These are phyloP conservation scores for Pterophyllum scalare DNA, from an alignment of 2,113 vertebrate genomes.

Conservation along the genomic window DNA sequence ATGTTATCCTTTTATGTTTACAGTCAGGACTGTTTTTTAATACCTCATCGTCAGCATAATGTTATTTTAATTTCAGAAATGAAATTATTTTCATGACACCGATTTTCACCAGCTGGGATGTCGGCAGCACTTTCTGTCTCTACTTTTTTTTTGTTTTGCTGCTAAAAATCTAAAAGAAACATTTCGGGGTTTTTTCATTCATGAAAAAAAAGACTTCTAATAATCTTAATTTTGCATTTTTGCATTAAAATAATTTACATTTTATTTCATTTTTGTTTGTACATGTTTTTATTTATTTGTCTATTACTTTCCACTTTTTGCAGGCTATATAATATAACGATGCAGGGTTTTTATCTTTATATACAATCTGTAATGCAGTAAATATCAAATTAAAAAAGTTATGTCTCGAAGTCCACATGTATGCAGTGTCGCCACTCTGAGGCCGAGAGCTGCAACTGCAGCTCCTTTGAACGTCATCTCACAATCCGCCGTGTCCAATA, in stretches of 20 bases:
- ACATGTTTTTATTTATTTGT: neutral
- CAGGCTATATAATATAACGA: neutral
- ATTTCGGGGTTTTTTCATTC: too few relatives aligned
- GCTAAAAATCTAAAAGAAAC: neutral
- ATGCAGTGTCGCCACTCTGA: slow-evolving; percentile 52
- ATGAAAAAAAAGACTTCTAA: too few relatives aligned
- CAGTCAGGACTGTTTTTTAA: neutral
- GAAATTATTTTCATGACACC: neutral
- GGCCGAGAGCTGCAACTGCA: neutral
- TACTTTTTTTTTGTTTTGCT: too few relatives aligned
- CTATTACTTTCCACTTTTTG: neutral
- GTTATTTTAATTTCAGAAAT: neutral
- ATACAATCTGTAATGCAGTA: neutral
- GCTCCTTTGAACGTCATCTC: neutral
- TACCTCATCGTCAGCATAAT: neutral
- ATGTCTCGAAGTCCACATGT: neutral
- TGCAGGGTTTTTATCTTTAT: neutral
- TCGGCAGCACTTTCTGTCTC: neutral
- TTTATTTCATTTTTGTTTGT: neutral
- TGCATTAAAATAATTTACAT: neutral
- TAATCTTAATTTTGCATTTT: neutral
- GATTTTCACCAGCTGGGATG: neutral
- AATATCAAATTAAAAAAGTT: neutral
- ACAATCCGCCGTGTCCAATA: slow-evolving; percentile 45
- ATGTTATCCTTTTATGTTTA: too few relatives aligned